phyloP scores from a whole-genome alignment of 1,140 invertebrate species.

The Chionoecetes opilio region DNA sequence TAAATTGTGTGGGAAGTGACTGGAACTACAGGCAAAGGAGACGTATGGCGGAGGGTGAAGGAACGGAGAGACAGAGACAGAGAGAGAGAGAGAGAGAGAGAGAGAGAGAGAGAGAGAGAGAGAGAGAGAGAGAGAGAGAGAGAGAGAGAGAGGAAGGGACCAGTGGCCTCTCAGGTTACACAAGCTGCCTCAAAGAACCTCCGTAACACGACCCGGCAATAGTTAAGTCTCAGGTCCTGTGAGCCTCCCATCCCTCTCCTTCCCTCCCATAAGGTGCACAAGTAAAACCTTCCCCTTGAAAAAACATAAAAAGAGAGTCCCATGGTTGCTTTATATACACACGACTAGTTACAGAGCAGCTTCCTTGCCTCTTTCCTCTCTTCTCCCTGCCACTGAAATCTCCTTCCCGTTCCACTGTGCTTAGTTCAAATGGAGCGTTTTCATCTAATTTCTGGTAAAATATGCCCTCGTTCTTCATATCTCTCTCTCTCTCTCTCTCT shows the following conservation, averaged over 20 bases:
- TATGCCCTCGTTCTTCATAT: too few species aligned
- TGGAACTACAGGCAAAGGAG: too few species aligned
- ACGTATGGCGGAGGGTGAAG: too few species aligned
- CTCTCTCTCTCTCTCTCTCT: too few species aligned
- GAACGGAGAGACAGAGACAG: too few species aligned
- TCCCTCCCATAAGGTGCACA: not conserved
- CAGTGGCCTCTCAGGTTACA: not conserved
- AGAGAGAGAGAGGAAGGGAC: constrained; percentile 16
- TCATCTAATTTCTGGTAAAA: too few species aligned
- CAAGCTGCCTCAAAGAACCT: not conserved
- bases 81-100: too few species aligned
- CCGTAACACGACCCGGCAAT: constrained; percentile 15
- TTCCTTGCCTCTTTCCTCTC: not conserved
- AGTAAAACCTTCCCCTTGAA: not conserved
- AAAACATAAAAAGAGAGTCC: not conserved
- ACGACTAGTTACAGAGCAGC: not conserved
- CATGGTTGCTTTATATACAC: not conserved
- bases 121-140: constrained; percentile 27
- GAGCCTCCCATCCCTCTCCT: not conserved
- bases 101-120: constrained; percentile 10
- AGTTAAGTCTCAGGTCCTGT: constrained; percentile 28
- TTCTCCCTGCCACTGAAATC: not conserved
- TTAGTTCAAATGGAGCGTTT: too few species aligned
- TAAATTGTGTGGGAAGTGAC: too few species aligned
- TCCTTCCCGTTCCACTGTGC: not conserved